These are phyloP conservation scores for Enteromius viviparus DNA, from an alignment of 2,797 vertebrate species.

Conservation along the genomic window DNA sequence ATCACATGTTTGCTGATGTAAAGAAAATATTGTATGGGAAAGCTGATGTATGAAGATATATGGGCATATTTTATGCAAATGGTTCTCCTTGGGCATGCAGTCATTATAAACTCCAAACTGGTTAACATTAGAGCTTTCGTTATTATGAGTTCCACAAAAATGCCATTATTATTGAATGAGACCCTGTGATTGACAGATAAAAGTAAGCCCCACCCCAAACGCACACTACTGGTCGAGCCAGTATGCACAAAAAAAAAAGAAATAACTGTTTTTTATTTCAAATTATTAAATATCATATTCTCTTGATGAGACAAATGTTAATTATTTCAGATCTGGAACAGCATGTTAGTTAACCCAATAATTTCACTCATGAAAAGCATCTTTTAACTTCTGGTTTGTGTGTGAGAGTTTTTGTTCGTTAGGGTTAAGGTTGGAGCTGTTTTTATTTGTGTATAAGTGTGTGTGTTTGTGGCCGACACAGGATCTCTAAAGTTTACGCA, in stretches of 20 bases:
- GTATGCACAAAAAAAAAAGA: no score
- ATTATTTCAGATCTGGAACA: constrained; percentile 17
- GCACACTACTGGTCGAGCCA: no score
- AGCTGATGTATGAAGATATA: background rate
- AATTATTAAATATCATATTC: background rate
- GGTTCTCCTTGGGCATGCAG: no score
- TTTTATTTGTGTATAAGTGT: constrained; percentile 16
- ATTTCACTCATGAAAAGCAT: background rate
- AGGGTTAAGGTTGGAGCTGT: constrained; percentile 62
- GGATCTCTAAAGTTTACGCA: constrained; percentile 76
- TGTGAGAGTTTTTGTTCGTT: constrained; percentile 47
- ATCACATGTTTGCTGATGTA: background rate
- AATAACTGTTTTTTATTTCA: no score
- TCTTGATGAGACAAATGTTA: background rate
- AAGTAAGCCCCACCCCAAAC: background rate
- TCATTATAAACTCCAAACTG: no score
- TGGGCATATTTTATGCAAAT: background rate
- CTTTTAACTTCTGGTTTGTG: constrained; percentile 12
- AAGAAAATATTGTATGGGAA: background rate
- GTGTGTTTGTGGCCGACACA: constrained; percentile 65
- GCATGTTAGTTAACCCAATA: background rate
- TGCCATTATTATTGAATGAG: background rate
- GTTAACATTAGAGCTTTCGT: no score
- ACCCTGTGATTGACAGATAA: background rate
- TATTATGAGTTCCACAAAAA: no score